Evolutionary conservation across 92 coral and sea anemone species (phyloP), one percentile per base, ranked within the genome.

Genomic region (Porites rus): DNA sequence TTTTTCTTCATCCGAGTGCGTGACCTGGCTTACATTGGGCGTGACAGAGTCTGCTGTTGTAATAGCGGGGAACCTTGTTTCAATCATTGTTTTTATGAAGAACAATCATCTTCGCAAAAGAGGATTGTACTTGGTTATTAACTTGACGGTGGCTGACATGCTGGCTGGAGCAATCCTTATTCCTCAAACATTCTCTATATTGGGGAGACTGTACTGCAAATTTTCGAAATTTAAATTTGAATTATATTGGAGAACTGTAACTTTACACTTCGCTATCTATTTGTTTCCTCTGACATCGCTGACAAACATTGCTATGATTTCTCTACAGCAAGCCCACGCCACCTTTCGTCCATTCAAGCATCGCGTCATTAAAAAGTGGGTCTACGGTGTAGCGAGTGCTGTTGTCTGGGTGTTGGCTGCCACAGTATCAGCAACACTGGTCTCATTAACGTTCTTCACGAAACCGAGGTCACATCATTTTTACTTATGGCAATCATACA

Each of bases 221-320:
- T 14, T 72, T 72, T 72, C 58, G 25, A 12, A 43, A 2, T 25
- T 1, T 3, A 50, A 13, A 7, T 68, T 38, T 3, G 46, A 14
- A 56, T 56, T 2, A 56, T 10, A 56, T 10, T 10, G 4, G 61
- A 56, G 8, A 56, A 2, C 61, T 56, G 61, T 56, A 9, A 9
- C 16, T 10, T 56, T 0, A 10, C 14, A 56, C 11, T 56, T 8
- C 13, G 61, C 61, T 2, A 64, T 0, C 58, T 62, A 50, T 50
- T 50, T 65, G 59, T 80, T 80, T 54, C 31, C 85, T 24, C 12
- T 74, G 63, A 46, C 78, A 18, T 77, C 59, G n/a, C 70, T 77
- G 1, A 53, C 59, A 6, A 77, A 31, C 62, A 51, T 77, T 51
- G 71, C 22, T 61, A 54, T 54, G 31, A 77, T 77, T 18, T 77